Base-by-base conservation (phyloP, 2,113 vertebrate genomes). In the Rousettus leschenaultii region DNA sequence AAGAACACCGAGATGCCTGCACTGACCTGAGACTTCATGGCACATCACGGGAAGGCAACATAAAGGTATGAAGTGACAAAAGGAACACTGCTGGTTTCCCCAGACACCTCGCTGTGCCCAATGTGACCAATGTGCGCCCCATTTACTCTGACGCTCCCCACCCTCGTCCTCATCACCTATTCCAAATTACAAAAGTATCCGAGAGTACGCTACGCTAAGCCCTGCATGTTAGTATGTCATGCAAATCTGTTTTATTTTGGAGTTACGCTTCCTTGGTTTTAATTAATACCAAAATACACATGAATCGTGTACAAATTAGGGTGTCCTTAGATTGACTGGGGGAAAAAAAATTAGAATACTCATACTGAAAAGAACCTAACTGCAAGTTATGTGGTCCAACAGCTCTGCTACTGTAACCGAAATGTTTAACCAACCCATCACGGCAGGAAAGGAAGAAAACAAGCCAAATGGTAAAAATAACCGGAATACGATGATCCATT, bases 231-330 rank as follows among this genome's bases (percentile, higher is more conserved):
- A 87, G 26, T 24, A 73, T 57, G 86, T 57, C 57, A 70, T 12
- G 40, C 70, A 75, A 82, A 88, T 88, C 12, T 70, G 75, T 55
- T 91, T 96, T 74, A 86, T 86, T 57, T 86, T 86, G 71, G 63
- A 97, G 53, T 18, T 71, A 68, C 26, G 26, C 57, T 96, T 96
- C 57, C 28, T 91, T 75, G 70, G 53, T 83, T 91, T 89, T 92
- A 93, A 96, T 95, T 75, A 91, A 85, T n/a, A 89, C 35, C 70
- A 77, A 94, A 95, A 57, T 78, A 94, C 21, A 78, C 21, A 59
- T 1, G 63, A 70, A 57, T 71, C 0, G 0, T 73, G 24, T 40
- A 91, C 59, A 93, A 91, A 97, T 86, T 45, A 83, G 51, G 26
- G n/a, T 55, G 18, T 38, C 43, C 59, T 68, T 94, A 61, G 51